Conservation (phyloP, 2,888 invertebrate genomes). For the Cacoxenus indagator region DNA sequence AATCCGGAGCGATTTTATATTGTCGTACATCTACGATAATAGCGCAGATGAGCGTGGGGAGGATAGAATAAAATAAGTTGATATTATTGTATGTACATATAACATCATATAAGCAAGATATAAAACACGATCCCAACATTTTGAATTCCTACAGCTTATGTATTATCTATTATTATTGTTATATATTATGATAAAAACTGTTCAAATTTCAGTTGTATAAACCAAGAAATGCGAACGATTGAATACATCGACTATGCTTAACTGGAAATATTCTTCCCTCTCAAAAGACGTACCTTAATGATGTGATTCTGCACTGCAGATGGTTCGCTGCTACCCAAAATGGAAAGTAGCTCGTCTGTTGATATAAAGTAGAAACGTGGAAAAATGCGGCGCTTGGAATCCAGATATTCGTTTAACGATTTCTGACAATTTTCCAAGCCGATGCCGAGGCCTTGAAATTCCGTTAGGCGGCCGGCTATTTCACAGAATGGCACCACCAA, state of each 20-base stretch:
- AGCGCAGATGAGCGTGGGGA: not conserved
- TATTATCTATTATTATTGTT: constrained; percentile 37
- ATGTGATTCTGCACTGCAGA: constrained; percentile 92
- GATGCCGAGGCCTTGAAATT: constrained; percentile 79
- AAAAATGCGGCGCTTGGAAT: constrained; percentile 88
- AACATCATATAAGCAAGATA: constrained; percentile 5
- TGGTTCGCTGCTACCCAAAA: constrained; percentile 88
- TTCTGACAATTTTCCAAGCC: constrained; percentile 93
- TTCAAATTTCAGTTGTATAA: too few relatives aligned
- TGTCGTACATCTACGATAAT: constrained; percentile 86
- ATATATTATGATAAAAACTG: constrained; percentile 62
- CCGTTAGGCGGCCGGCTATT: constrained; percentile 79
- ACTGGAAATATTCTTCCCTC: too few relatives aligned
- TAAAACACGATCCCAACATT: constrained; percentile 21
- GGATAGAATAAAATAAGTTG: constrained; percentile 8
- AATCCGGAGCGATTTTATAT: constrained; percentile 83
- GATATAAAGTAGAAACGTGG: constrained; percentile 95
- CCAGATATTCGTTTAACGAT: constrained; percentile 90
- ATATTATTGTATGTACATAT: too few relatives aligned
- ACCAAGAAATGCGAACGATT: too few relatives aligned
- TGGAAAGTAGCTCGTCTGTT: constrained; percentile 90
- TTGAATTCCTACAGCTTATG: too few relatives aligned
- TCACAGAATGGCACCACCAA: constrained; percentile 86
- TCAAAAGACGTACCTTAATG: constrained; percentile 80
- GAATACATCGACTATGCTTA: too few relatives aligned